phyloP scores from a whole-genome alignment of 2,888 invertebrate species.

The Pollenia labialis region DNA sequence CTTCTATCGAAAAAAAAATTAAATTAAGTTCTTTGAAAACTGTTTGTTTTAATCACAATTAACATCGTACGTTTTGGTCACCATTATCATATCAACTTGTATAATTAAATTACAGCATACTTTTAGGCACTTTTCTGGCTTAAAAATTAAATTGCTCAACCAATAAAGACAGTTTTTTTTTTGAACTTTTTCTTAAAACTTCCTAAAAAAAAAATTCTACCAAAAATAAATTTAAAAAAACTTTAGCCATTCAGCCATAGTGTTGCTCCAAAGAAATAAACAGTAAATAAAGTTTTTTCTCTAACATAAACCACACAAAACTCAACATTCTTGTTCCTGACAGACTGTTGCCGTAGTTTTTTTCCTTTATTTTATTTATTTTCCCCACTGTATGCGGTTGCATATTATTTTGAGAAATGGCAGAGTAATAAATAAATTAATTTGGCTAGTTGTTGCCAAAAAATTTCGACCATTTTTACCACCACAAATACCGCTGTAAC shows the following conservation, averaged over 20 bases:
- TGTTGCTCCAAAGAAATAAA: conserved; percentile 57
- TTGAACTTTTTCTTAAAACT: neutral
- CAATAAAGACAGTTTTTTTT: conserved; percentile 21
- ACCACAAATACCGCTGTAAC: conserved; percentile 73
- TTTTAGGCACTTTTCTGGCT: conserved; percentile 20
- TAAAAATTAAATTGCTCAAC: conserved; percentile 47
- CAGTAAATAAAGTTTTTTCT: conserved; percentile 47
- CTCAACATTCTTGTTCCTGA: neutral
- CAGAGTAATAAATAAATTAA: conserved; percentile 74
- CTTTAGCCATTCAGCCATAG: conserved; percentile 52
- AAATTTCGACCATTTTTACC: conserved; percentile 72
- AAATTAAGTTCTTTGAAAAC: too few species aligned
- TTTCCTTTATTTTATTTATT: conserved; percentile 43
- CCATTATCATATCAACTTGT: too few species aligned
- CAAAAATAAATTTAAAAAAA: conserved; percentile 24
- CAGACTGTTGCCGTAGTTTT: conserved; percentile 7
- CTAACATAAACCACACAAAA: conserved; percentile 12
- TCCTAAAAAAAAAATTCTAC: conserved; percentile 22
- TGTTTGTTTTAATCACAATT: too few species aligned
- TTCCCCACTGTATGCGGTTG: conserved; percentile 71
- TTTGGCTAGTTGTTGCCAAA: conserved; percentile 74
- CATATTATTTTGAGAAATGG: conserved; percentile 74
- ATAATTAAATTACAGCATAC: conserved; percentile 14
- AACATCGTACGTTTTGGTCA: too few species aligned
- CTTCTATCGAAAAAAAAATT: too few species aligned